Evolutionary conservation across 1,140 invertebrate genomes (phyloP), one percentile per base, ranked within the genome.

Genomic region (Apocrypta bakeri): DNA sequence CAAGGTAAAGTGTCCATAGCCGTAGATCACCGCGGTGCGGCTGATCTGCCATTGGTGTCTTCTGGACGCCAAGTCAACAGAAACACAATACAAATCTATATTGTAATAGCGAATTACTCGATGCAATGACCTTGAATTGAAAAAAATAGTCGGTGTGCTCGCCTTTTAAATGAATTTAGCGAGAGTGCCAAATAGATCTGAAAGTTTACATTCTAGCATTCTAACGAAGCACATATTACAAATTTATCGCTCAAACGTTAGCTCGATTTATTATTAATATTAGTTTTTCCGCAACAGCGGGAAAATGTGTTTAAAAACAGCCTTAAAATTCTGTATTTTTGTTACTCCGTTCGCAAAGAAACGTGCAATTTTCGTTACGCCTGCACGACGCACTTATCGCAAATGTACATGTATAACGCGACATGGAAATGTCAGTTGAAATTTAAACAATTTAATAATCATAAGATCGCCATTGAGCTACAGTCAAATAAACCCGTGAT

Each of bases 71-170:
- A 48, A 12, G 42, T 48, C 42, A 17, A 48, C 14, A 48, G 81
- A 85, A 87, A 89, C 88, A 88, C 84, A 88, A 89, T 64, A 89
- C 42, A 88, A 84, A 83, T 83, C 84, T n/a, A n/a, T 83, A 86
- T 48, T 37, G 63, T 87, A 87, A 87, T 82, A 73, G 66, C 82
- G 82, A 87, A 83, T 79, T 86, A 88, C 86, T 88, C 79, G 84
- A 90, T 90, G 89, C 89, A 91, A 90, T 91, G 90, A 90, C 89
- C 87, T 86, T 88, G 89, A 90, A 90, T 90, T 90, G 88, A 90
- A 89, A 85, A 74, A 73, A 85, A 88, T 91, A 90, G 87, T 85
- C 83, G 87, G 86, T 61, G 90, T 88, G 83, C 90, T 89, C 89
- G 87, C 87, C 87, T 87, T 87, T 88, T 88, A 75, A 75, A 89